Base-by-base conservation (phyloP, 2,797 vertebrate genomes). In the Sebastes cheni region DNA sequence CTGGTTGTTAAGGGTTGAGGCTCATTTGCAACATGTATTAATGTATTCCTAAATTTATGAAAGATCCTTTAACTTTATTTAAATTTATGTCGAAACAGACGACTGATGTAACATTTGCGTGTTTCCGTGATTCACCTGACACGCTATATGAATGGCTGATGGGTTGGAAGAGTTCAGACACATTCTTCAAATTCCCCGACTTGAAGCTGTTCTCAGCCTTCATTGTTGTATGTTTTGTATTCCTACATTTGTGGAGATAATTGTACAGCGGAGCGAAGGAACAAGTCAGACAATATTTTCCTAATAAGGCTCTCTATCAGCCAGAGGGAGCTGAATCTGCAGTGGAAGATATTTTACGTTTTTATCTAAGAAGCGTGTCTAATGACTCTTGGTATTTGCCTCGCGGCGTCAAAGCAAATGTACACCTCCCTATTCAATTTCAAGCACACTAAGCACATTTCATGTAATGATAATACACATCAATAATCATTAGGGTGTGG, bases 361-460 rank as follows among this genome's bases (percentile, higher is more conserved):
- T 93, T 90, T 88, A 90, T 93, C 88, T 81, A 64, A 89, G 87
- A 88, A 85, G 82, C 65, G 32, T 54, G 54, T 93, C 89, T 93
- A 91, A 93, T 93, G 90, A 92, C 81, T 89, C 85, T 88, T 79
- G 55, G 78, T 89, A 81, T 91, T 89, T 82, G 80, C 86, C 91
- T 88, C 2, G 65, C 64, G 36, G 91, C 75, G 0, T 86, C 87
- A 86, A 75, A 91, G 80, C 75, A 86, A 93, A 92, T 69, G 72
- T 77, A 82, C 23, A 67, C 79, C 86, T 90, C 70, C 84, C 82
- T 82, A 89, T 91, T 93, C 85, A 89, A 92, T 93, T 94, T 91
- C 86, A 91, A 91, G 89, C 86, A 86, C 86, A 84, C 78, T 79
- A 90, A 90, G 89, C 86, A 91, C 86, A 89, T 91, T 91, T 87